Evolutionary conservation across 1,140 invertebrate genomes (phyloP).

Genomic region (Leguminivora glycinivorella): DNA sequence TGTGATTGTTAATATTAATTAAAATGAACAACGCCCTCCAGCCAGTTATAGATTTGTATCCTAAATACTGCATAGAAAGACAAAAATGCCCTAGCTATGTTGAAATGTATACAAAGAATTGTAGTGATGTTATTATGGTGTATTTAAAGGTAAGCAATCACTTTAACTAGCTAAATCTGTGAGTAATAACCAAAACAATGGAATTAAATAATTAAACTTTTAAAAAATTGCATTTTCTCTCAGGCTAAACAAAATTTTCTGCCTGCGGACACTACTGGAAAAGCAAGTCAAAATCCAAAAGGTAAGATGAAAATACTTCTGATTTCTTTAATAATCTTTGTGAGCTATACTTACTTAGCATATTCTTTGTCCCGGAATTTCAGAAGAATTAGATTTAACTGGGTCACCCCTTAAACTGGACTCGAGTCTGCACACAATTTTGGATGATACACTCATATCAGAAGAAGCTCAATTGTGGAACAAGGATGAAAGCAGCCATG

Average conservation of each 20-base stretch:
- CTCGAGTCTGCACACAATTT: slow-evolving; percentile 65
- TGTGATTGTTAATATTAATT: slow-evolving; percentile 32
- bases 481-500: slow-evolving; percentile 67
- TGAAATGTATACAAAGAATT: slow-evolving; percentile 64
- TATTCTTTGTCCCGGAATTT: slow-evolving; percentile 30
- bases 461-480: slow-evolving; percentile 73
- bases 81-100: slow-evolving; percentile 67
- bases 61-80: slow-evolving; percentile 58
- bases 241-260: slow-evolving; percentile 38
- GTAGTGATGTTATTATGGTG: slow-evolving; percentile 58
- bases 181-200: background rate
- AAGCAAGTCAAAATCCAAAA: slow-evolving; percentile 20
- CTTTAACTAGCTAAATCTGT: background rate
- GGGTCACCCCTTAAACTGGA: slow-evolving; percentile 76
- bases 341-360: background rate
- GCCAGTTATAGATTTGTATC: slow-evolving; percentile 51
- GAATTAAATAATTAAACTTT: background rate
- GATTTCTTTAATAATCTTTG: background rate
- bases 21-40: slow-evolving; percentile 51
- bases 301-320: slow-evolving; percentile 29
- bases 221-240: background rate
- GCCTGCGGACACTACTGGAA: slow-evolving; percentile 10
- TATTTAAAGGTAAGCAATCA: slow-evolving; percentile 53
- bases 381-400: slow-evolving; percentile 73
- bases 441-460: slow-evolving; percentile 72